A percentile compares a stretch with the other conserved stretches of the same genome.
phyloP scores from a whole-genome alignment of 53 echinoderm and acorn worm genomes.

The Holothuria scabra region DNA sequence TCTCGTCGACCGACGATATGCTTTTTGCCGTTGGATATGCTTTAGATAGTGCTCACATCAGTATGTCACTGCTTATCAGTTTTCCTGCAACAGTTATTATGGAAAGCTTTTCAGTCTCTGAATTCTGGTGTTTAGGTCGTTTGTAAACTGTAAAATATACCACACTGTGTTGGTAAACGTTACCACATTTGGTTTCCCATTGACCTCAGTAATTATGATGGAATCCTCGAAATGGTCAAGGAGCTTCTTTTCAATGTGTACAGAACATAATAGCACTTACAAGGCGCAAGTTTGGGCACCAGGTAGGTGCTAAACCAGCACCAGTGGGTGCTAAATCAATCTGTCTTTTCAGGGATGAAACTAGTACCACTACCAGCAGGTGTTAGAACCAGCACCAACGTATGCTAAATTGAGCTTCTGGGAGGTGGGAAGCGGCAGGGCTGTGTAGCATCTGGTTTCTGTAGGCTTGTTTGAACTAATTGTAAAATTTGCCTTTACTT shows the following conservation, averaged over 20 bases:
- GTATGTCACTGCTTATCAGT: background rate
- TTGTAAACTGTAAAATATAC: background rate
- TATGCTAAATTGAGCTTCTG: no score
- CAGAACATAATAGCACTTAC: no score
- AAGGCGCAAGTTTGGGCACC: no score
- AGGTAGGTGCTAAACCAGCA: no score
- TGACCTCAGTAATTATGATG: background rate
- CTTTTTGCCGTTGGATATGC: slow-evolving; percentile 21
- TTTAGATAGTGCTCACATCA: background rate
- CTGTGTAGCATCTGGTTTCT: no score
- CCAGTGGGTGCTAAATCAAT: no score
- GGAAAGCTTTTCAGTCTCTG: background rate
- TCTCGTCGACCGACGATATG: slow-evolving; percentile 26
- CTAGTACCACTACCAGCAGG: no score
- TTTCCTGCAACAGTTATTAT: slow-evolving; percentile 17
- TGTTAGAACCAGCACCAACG: no score
- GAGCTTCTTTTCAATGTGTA: slow-evolving; percentile 19
- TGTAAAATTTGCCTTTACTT: no score
- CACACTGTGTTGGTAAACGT: slow-evolving; percentile 25
- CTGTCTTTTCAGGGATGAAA: no score
- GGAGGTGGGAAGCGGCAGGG: no score
- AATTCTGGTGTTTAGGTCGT: slow-evolving; percentile 8
- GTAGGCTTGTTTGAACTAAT: no score
- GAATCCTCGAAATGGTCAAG: slow-evolving; percentile 10
- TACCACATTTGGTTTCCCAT: slow-evolving; percentile 27